Base-by-base conservation (phyloP, 1,140 invertebrate genomes). In the Drosophila chauvacae region DNA sequence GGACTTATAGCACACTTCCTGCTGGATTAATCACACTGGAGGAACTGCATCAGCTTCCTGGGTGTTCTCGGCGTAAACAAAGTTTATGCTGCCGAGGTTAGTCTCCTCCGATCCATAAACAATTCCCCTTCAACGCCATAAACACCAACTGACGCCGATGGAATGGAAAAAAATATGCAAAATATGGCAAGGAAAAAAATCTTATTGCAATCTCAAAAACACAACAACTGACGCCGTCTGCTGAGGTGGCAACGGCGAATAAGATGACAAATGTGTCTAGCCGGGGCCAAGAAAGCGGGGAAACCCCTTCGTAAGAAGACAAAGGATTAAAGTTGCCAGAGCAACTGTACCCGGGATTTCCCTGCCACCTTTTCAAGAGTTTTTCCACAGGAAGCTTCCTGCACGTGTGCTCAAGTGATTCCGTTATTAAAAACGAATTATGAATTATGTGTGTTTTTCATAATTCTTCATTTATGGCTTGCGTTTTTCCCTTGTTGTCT, bases 341-440 rank as follows among this genome's bases (percentile, higher is more conserved):
- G 26, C 51, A 64, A 77, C 61, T 62, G 62, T 63, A 59, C 28
- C 41, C 30, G n/a, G 37, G 13, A 41, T 33, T 41, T 41, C 28
- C 18, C 18, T 4, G 33, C 45, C 64, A 66, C 26, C 35, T 59
- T 23, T 55, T n/a, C 33, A 16, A 6, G 20, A 70, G 44, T 70
- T 72, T 53, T 33, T 26, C 47, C 23, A 57, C 58, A 58, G 57
- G 44, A 33, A 23, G 44, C 23, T 68, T 60, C 39, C 59, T 69
- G 56, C 74, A 77, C 74, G 74, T 77, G 74, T 76, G 62, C 42
- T 28, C 20, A 20, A 39, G 33, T 45, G 48, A 11, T 50, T 80
- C 53, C 74, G 70, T 85, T 88, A 88, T 88, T 88, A 88, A 90
- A 88, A 88, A 90, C 85, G 85, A 85, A 90, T 88, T 88, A 88